Evolutionary conservation across 2,113 vertebrate species (phyloP).

Genomic region (Antidorcas marsupialis): DNA sequence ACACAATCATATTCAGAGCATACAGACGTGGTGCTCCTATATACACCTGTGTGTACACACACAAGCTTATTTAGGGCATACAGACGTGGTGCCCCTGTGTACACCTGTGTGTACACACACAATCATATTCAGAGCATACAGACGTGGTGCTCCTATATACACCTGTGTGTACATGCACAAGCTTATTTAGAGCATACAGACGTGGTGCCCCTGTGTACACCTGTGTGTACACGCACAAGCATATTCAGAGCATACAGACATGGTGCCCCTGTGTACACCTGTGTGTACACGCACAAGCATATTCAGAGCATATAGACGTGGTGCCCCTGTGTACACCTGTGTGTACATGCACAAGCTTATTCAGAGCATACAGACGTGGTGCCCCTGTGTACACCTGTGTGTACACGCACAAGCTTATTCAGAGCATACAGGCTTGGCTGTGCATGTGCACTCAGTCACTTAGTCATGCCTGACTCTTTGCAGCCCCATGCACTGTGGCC

Average conservation of each 20-base stretch:
- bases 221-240: background rate
- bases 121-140: background rate
- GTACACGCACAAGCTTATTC: accelerated
- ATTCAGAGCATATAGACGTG: too few species aligned
- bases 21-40: accelerated
- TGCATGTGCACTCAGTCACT: background rate
- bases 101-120: accelerated
- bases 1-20: background rate
- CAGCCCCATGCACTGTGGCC: background rate
- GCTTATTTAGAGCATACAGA: too few species aligned
- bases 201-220: background rate
- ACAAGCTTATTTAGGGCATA: too few species aligned
- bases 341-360: background rate
- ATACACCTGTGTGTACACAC: accelerated
- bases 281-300: accelerated
- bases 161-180: accelerated
- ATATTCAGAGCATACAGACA: background rate
- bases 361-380: background rate
- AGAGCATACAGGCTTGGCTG: too few species aligned
- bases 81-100: background rate
- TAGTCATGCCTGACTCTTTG: background rate
- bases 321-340: background rate
- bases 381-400: accelerated
- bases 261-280: accelerated
- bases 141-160: accelerated